These are phyloP conservation scores for Carduelis carduelis DNA, from an alignment of 2,797 vertebrate genomes.

Conservation along the genomic window DNA sequence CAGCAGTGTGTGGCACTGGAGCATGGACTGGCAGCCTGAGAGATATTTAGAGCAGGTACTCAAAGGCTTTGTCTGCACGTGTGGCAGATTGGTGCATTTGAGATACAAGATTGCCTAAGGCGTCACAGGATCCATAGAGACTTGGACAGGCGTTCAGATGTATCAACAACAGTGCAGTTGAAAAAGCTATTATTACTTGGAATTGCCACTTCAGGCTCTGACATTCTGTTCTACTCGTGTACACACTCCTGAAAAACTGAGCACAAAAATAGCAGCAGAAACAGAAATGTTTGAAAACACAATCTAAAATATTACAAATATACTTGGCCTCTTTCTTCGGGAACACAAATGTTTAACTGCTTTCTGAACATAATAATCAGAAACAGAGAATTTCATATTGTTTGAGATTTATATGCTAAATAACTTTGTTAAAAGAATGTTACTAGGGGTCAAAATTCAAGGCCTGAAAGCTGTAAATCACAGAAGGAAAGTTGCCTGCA, in stretches of 20 bases:
- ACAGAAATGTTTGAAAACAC: background rate
- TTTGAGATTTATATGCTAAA: background rate
- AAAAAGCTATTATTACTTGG: background rate
- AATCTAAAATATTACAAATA: background rate
- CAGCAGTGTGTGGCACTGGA: background rate
- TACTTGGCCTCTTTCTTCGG: background rate
- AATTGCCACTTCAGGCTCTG: background rate
- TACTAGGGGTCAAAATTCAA: background rate
- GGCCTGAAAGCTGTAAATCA: background rate
- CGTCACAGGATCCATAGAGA: background rate
- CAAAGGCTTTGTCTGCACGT: background rate
- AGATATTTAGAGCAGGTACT: background rate
- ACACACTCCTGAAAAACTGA: background rate
- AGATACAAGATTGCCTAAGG: background rate
- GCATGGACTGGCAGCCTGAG: background rate
- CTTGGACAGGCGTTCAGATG: background rate
- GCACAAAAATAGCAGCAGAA: background rate
- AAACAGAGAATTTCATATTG: background rate
- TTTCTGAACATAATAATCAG: background rate
- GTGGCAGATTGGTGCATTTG: background rate
- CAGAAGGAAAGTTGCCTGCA: background rate
- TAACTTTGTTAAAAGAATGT: background rate
- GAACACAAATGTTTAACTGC: background rate
- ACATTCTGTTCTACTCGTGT: background rate
- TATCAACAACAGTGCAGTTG: background rate